phyloP scores from a whole-genome alignment of 2,113 vertebrate species.

The Hipposideros armiger region DNA sequence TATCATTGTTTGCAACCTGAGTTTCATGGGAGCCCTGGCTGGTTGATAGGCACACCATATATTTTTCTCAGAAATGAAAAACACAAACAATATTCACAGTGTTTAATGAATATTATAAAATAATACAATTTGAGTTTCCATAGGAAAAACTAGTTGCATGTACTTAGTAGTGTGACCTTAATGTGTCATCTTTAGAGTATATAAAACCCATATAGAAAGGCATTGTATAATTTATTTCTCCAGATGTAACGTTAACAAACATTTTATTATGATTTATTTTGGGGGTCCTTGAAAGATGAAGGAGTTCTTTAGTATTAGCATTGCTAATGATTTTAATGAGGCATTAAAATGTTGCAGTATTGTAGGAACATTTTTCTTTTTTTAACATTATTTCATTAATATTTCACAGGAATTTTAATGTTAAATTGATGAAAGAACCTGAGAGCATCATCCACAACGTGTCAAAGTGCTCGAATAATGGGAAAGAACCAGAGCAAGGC shows the following conservation, averaged over 20 bases:
- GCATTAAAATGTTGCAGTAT: constrained; percentile 93
- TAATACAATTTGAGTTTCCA: constrained; percentile 79
- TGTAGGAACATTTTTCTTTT: constrained; percentile 92
- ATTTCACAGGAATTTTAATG: constrained; percentile 90
- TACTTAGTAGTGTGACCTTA: constrained; percentile 86
- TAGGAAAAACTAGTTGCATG: constrained; percentile 76
- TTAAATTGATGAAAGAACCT: constrained; percentile 90
- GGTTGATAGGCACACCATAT: constrained; percentile 85
- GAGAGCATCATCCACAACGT: constrained; percentile 86
- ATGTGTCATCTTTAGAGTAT: constrained; percentile 78
- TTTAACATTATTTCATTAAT: constrained; percentile 91
- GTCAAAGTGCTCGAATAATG: constrained; percentile 83
- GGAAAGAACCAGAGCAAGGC: constrained; percentile 76
- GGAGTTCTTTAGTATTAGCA: constrained; percentile 92
- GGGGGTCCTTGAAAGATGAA: constrained; percentile 90
- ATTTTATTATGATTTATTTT: constrained; percentile 93
- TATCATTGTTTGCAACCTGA: constrained; percentile 91
- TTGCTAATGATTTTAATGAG: constrained; percentile 94
- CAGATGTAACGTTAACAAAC: constrained; percentile 89
- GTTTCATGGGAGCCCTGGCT: constrained; percentile 85
- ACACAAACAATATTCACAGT: constrained; percentile 86
- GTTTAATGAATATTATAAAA: constrained; percentile 89
- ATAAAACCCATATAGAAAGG: constrained; percentile 84
- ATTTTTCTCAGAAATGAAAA: constrained; percentile 89
- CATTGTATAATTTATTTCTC: constrained; percentile 89